Evolutionary conservation across 2,888 invertebrate species (phyloP).

Genomic region (Conus canariensis): DNA sequence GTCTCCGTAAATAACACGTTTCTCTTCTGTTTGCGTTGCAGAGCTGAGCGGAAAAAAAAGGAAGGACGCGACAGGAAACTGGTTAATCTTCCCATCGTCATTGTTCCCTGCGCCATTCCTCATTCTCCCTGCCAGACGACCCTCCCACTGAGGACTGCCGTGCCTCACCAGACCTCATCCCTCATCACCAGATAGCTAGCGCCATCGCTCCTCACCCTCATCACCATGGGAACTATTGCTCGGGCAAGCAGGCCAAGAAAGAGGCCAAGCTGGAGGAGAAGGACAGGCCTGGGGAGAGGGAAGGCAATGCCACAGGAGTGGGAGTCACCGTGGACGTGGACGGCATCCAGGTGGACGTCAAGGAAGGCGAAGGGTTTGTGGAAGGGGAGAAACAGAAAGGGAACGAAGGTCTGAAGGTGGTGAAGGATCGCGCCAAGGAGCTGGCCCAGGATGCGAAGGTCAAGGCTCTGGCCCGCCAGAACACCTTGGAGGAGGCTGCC

Average conservation of each 20-base stretch:
- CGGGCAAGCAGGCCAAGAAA: constrained; percentile 50
- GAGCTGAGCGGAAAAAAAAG: background rate
- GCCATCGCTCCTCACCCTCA: background rate
- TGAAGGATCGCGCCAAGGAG: constrained; percentile 38
- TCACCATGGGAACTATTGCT: constrained; percentile 43
- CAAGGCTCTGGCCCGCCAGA: constrained; percentile 18
- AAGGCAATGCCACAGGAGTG: constrained; percentile 26
- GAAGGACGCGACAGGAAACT: too few relatives aligned
- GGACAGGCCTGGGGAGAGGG: constrained; percentile 49
- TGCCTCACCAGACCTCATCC: too few relatives aligned
- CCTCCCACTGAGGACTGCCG: too few relatives aligned
- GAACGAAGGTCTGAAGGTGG: constrained; percentile 11
- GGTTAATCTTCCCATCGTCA: too few relatives aligned
- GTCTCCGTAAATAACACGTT: background rate
- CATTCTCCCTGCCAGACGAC: too few relatives aligned
- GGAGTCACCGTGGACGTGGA: constrained; percentile 3
- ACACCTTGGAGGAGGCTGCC: constrained; percentile 13
- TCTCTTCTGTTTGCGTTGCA: background rate
- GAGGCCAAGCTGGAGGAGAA: constrained; percentile 46
- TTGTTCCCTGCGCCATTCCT: too few relatives aligned
- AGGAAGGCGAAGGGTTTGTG: constrained; percentile 20
- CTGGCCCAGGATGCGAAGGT: constrained; percentile 39
- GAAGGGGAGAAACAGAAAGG: background rate
- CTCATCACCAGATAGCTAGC: background rate
- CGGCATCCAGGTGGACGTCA: constrained; percentile 30